These are phyloP conservation scores for Catharus ustulatus DNA, from an alignment of 2,797 vertebrate genomes.

Conservation along the genomic window DNA sequence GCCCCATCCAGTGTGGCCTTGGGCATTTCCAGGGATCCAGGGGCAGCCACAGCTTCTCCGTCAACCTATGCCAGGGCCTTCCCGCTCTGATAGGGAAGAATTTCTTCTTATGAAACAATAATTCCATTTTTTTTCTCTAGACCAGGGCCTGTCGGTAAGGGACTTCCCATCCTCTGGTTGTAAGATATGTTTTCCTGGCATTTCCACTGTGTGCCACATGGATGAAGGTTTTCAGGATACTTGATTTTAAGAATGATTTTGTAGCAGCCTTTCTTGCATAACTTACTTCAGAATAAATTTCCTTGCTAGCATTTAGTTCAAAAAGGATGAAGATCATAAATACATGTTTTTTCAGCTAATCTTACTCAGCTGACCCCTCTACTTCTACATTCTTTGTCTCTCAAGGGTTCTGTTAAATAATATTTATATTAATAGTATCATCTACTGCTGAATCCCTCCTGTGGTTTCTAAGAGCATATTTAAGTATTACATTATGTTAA, in stretches of 20 bases:
- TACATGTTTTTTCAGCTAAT: not conserved
- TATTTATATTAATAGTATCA: slow-evolving; percentile 55
- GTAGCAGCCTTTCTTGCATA: not conserved
- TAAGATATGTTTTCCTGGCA: not conserved
- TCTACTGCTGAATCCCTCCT: slow-evolving; percentile 43
- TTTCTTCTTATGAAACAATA: not conserved
- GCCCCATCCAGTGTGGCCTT: accelerated
- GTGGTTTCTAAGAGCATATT: slow-evolving; percentile 61
- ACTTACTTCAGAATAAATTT: not conserved
- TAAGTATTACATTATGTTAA: slow-evolving; percentile 56
- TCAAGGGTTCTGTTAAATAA: slow-evolving; percentile 51
- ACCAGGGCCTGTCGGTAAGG: not conserved
- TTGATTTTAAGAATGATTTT: not conserved
- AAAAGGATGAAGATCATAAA: not conserved
- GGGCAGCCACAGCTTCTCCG: not conserved
- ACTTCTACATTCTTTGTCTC: not conserved
- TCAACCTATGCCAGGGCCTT: accelerated
- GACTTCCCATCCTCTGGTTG: not conserved
- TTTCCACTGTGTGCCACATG: not conserved
- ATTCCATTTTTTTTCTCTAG: not conserved
- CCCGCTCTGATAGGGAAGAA: accelerated
- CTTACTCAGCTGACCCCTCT: slow-evolving; percentile 20
- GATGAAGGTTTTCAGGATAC: not conserved
- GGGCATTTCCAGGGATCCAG: not conserved
- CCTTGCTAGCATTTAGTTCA: not conserved